phyloP scores from a whole-genome alignment of 2,888 invertebrate species.

The Ashinkailepas kermadecensis region DNA sequence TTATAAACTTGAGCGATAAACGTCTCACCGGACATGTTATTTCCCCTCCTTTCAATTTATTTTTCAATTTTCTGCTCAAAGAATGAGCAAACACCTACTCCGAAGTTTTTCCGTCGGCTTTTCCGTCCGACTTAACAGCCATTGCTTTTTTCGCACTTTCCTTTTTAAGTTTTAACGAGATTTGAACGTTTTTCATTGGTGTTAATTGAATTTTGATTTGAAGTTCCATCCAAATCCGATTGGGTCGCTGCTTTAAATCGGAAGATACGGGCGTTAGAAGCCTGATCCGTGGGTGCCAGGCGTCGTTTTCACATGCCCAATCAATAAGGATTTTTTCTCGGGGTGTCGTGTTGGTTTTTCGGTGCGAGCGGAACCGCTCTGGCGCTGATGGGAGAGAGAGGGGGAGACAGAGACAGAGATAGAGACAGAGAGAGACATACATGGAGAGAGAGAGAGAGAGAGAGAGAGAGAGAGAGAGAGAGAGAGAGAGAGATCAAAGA shows the following conservation, averaged over 20 bases:
- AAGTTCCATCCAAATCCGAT: conserved; percentile 15
- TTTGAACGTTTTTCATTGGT: conserved; percentile 19
- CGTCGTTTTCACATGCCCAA: conserved; percentile 16
- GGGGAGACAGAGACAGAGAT: no score
- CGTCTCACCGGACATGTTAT: not conserved
- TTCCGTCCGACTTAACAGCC: conserved; percentile 14
- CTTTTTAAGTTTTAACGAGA: conserved; percentile 17
- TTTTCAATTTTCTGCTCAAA: conserved; percentile 12
- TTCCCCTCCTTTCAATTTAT: not conserved
- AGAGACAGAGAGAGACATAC: no score
- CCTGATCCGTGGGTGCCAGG: not conserved
- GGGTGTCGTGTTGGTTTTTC: not conserved
- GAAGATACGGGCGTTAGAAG: conserved; percentile 17
- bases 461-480: no score
- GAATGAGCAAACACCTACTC: conserved; percentile 17
- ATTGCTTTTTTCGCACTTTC: conserved; percentile 18
- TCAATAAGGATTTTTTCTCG: not conserved
- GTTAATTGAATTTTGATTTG: conserved; percentile 22
- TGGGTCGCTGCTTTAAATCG: conserved; percentile 17
- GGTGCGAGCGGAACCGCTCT: not conserved
- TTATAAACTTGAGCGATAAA: not conserved
- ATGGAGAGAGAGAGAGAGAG: no score
- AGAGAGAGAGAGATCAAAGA: no score
- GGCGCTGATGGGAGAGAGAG: no score
- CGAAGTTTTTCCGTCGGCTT: conserved; percentile 17